Evolutionary conservation across 2,888 invertebrate species (phyloP).

Genomic region (Drosophila neutralis): DNA sequence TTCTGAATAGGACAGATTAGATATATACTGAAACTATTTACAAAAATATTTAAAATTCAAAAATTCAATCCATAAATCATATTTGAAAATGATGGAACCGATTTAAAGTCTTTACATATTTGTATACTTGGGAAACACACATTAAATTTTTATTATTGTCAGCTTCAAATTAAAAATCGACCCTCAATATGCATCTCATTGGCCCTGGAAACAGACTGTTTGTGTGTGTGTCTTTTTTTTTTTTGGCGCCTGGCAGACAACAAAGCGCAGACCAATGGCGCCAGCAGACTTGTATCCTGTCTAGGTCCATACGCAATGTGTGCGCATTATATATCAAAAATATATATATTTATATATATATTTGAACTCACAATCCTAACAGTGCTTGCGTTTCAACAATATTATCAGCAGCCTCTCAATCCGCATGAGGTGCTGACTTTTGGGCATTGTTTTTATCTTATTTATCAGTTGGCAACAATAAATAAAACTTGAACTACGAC

Average conservation of each 20-base stretch:
- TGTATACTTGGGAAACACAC: slow-evolving; percentile 21
- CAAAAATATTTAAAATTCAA: not conserved
- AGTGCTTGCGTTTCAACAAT: slow-evolving; percentile 64
- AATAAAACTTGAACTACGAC: slow-evolving; percentile 4
- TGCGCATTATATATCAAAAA: slow-evolving; percentile 8
- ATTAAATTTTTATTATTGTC: slow-evolving; percentile 44
- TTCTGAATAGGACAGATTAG: too few relatives aligned
- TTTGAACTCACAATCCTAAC: slow-evolving; percentile 43
- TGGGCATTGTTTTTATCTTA: slow-evolving; percentile 42
- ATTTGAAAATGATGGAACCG: slow-evolving; percentile 16
- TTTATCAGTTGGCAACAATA: slow-evolving; percentile 3
- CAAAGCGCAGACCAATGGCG: slow-evolving; percentile 62
- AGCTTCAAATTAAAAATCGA: slow-evolving; percentile 39
- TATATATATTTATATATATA: not conserved
- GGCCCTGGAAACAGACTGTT: slow-evolving; percentile 7
- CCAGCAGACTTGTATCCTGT: slow-evolving; percentile 62
- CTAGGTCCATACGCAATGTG: slow-evolving; percentile 34
- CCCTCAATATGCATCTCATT: slow-evolving; percentile 44
- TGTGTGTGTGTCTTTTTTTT: slow-evolving; percentile 6
- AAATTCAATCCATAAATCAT: not conserved
- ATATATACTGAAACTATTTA: too few relatives aligned
- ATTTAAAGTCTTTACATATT: slow-evolving; percentile 15
- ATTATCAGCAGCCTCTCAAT: slow-evolving; percentile 54
- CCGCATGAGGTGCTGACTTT: slow-evolving; percentile 24
- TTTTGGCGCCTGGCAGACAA: slow-evolving; percentile 45